phyloP scores from a whole-genome alignment of 2,797 vertebrate genomes.

The Crocodylus rhombifer region DNA sequence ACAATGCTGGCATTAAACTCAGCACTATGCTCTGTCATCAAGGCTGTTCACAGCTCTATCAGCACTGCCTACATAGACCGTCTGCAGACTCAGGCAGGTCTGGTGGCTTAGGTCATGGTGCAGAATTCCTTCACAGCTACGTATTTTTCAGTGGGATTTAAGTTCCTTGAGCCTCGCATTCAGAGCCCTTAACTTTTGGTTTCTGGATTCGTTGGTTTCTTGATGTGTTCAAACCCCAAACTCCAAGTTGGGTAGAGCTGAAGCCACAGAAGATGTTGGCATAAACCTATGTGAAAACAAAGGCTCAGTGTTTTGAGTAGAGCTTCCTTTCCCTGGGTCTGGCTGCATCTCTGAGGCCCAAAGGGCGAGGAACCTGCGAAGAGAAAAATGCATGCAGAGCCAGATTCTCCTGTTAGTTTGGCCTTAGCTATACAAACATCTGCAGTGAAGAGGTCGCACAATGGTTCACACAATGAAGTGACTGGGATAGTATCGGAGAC shows the following conservation, averaged over 20 bases:
- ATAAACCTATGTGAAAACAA: rapidly evolving
- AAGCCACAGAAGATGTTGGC: background rate
- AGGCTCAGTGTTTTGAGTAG: background rate
- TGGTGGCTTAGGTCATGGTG: no score
- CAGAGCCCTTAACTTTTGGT: background rate
- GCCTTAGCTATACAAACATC: no score
- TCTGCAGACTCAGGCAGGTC: background rate
- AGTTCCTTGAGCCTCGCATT: background rate
- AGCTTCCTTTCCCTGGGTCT: background rate
- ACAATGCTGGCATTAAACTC: rapidly evolving
- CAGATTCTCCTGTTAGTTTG: no score
- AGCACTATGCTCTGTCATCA: background rate
- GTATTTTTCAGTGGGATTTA: background rate
- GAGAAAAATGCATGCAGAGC: background rate
- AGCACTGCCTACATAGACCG: background rate
- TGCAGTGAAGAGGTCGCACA: no score
- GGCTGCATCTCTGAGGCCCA: background rate
- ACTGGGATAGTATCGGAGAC: background rate
- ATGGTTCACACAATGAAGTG: background rate
- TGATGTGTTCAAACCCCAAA: rapidly evolving
- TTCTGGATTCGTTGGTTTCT: background rate
- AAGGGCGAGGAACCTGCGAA: rapidly evolving
- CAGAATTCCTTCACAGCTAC: background rate
- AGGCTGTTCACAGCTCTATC: background rate
- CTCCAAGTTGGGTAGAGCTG: background rate